Conservation (phyloP, 1,140 invertebrate genomes). For the Cotesia typhae region DNA sequence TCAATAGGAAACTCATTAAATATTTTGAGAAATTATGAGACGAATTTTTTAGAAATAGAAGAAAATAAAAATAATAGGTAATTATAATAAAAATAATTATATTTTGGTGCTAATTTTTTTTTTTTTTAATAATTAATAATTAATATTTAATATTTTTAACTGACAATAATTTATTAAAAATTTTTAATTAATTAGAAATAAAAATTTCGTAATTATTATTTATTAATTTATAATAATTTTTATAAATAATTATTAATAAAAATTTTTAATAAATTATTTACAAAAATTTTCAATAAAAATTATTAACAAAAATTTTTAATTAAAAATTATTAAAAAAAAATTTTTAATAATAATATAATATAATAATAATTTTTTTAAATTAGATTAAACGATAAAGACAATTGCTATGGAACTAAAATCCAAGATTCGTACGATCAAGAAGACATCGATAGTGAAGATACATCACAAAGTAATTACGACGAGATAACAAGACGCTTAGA, state of each 20-base stretch:
- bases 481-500: slow-evolving; percentile 35
- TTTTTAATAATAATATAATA: too few relatives aligned
- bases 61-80: slow-evolving; percentile 25
- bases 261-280: too few relatives aligned
- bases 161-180: too few relatives aligned
- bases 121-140: too few relatives aligned
- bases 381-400: background rate
- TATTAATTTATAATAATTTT: too few relatives aligned
- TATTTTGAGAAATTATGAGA: slow-evolving; percentile 7
- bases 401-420: slow-evolving; percentile 18
- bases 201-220: too few relatives aligned
- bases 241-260: too few relatives aligned
- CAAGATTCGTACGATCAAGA: slow-evolving; percentile 25
- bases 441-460: slow-evolving; percentile 23
- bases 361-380: background rate
- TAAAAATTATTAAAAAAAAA: background rate
- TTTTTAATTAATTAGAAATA: too few relatives aligned
- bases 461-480: slow-evolving; percentile 22
- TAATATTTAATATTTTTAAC: too few relatives aligned
- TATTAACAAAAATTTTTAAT: too few relatives aligned
- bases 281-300: too few relatives aligned
- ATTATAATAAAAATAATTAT: background rate
- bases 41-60: slow-evolving; percentile 16
- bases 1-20: slow-evolving; percentile 36
- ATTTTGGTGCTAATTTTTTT: too few relatives aligned